phyloP scores from a whole-genome alignment of 2,888 invertebrate genomes.

The Furcula furcula region DNA sequence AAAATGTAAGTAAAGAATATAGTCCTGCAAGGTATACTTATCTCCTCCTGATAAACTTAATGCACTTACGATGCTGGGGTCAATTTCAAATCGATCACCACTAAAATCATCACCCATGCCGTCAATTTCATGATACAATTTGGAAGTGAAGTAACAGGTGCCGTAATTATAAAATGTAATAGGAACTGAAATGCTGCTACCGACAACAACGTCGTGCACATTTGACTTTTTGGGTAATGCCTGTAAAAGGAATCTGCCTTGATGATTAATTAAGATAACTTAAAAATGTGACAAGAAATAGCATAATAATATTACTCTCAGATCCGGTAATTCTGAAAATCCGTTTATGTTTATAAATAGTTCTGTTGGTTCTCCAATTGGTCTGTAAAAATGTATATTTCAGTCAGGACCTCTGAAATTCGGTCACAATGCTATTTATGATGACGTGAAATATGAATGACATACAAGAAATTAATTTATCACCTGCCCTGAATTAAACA shows the following conservation, averaged over 20 bases:
- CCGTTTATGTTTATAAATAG: conserved; percentile 61
- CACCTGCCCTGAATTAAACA: conserved; percentile 66
- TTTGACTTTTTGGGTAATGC: conserved; percentile 61
- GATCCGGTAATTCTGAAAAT: conserved; percentile 68
- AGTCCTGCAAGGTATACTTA: too few relatives aligned
- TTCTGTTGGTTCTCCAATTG: conserved; percentile 66
- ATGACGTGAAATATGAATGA: too few relatives aligned
- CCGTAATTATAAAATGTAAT: conserved; percentile 65
- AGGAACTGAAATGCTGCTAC: conserved; percentile 40
- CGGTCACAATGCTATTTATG: too few relatives aligned
- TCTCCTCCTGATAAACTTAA: too few relatives aligned
- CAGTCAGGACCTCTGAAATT: too few relatives aligned
- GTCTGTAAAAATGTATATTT: conserved; percentile 60
- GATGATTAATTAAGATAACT: not conserved
- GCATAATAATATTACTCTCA: conserved; percentile 54
- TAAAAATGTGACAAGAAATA: too few relatives aligned
- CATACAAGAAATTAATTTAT: conserved; percentile 1
- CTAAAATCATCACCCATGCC: conserved; percentile 66
- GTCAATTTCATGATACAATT: conserved; percentile 49
- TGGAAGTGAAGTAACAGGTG: conserved; percentile 64
- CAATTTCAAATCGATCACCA: conserved; percentile 59
- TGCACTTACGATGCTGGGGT: conserved; percentile 52
- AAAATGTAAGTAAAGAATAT: too few relatives aligned
- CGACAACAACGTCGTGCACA: conserved; percentile 62
- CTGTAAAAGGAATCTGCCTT: conserved; percentile 39